Evolutionary conservation across 2,797 vertebrate genomes (phyloP).

Genomic region (Amblyraja radiata): DNA sequence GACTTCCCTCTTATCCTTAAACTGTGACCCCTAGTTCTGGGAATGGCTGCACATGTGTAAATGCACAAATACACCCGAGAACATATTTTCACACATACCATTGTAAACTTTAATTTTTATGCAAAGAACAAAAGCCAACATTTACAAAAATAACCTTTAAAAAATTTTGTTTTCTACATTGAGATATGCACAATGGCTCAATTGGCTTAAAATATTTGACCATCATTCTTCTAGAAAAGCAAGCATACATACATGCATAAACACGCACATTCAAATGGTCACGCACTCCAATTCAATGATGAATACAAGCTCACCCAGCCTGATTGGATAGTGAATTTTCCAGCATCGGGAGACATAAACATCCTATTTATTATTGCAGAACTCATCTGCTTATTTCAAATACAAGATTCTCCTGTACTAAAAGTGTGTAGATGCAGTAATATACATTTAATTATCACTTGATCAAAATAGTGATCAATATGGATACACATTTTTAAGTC

Average conservation of each 20-base stretch:
- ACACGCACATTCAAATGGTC: neutral
- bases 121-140: slow-evolving; percentile 30
- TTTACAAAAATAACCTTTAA: slow-evolving; percentile 36
- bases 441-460: neutral
- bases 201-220: neutral
- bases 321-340: slow-evolving; percentile 19
- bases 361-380: neutral
- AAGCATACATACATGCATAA: neutral
- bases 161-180: neutral
- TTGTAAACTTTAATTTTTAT: slow-evolving; percentile 26
- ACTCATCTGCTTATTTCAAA: slow-evolving; percentile 3
- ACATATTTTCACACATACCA: neutral
- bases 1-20: no score
- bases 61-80: neutral
- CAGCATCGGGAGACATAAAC: neutral
- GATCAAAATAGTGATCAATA: neutral
- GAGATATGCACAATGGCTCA: neutral
- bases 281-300: neutral
- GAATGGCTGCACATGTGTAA: neutral
- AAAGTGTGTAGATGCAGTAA: neutral
- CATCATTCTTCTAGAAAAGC: neutral
- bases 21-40: no score
- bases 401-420: slow-evolving; percentile 18
- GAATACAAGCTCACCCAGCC: slow-evolving; percentile 7
- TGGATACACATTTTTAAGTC: neutral